Evolutionary conservation across 1,140 invertebrate genomes (phyloP).

Genomic region (Mesaphorura yosii): DNA sequence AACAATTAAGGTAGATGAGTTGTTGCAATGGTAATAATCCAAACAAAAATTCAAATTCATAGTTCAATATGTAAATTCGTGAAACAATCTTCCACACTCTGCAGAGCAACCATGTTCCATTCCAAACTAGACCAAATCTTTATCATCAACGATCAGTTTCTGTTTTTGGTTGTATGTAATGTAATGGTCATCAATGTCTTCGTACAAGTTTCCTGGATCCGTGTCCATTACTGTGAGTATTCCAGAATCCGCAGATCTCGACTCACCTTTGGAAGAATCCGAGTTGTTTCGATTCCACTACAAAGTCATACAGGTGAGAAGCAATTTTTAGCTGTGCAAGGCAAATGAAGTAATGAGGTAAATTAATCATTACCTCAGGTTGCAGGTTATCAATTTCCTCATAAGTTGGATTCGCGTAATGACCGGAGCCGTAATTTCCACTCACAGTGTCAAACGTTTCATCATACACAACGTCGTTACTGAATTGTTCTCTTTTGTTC

Average conservation of each 20-base stretch:
- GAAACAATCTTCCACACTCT: background rate
- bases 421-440: background rate
- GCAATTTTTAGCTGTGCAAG: too few relatives aligned
- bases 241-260: conserved; percentile 20
- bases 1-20: too few relatives aligned
- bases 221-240: conserved; percentile 17
- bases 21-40: too few relatives aligned
- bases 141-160: conserved; percentile 8
- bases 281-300: background rate
- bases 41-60: too few relatives aligned
- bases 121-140: background rate
- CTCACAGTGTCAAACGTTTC: conserved; percentile 17
- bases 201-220: conserved; percentile 8
- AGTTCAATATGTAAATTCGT: too few relatives aligned
- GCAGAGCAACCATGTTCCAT: background rate
- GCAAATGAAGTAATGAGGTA: too few relatives aligned
- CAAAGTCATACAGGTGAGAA: too few relatives aligned
- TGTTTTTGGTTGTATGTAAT: conserved; percentile 21
- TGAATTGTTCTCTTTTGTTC: background rate
- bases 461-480: conserved; percentile 16
- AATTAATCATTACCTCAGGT: too few relatives aligned
- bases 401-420: conserved; percentile 19
- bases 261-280: background rate
- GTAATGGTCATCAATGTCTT: conserved; percentile 19
- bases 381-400: conserved; percentile 17